A percentile compares a stretch with the other conserved stretches of the same genome.
Evolutionary conservation across 1,140 invertebrate species (phyloP).

Genomic region (Pogonomyrmex californicus): DNA sequence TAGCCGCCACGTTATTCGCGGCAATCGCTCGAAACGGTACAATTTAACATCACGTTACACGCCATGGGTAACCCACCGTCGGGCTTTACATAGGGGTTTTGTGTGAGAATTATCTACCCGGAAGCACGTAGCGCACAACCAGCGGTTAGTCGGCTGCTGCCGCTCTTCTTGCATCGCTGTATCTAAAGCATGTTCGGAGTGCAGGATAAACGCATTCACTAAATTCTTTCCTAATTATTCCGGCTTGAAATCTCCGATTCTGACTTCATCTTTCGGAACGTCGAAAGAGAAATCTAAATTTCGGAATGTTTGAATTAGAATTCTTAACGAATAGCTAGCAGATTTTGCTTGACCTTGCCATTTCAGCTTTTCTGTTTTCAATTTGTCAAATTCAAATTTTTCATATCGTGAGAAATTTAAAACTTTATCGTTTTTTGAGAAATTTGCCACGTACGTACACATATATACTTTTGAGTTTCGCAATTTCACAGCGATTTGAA

Average conservation of each 20-base stretch:
- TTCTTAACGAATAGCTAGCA: neutral
- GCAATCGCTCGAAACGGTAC: slow-evolving; percentile 62
- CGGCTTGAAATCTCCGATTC: neutral
- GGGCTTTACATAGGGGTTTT: slow-evolving; percentile 58
- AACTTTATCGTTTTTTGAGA: neutral
- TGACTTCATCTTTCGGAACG: too few species aligned
- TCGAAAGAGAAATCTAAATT: neutral
- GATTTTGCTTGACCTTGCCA: neutral
- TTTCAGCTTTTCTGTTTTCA: neutral
- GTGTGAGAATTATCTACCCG: slow-evolving; percentile 60
- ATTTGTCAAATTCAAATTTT: neutral
- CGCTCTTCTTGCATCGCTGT: slow-evolving; percentile 33
- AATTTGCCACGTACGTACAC: too few species aligned
- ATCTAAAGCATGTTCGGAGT: neutral
- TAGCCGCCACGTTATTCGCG: slow-evolving; percentile 63
- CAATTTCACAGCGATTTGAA: neutral
- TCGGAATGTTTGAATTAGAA: neutral
- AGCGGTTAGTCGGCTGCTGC: slow-evolving; percentile 30
- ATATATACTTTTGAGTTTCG: neutral
- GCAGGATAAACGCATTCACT: slow-evolving; percentile 13
- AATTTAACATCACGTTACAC: slow-evolving; percentile 64
- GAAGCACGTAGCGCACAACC: slow-evolving; percentile 54
- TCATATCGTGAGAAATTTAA: neutral
- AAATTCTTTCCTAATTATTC: slow-evolving; percentile 19
- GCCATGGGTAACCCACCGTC: slow-evolving; percentile 23